Evolutionary conservation across 2,797 vertebrate genomes (phyloP).

Genomic region (Pteropus rufus): DNA sequence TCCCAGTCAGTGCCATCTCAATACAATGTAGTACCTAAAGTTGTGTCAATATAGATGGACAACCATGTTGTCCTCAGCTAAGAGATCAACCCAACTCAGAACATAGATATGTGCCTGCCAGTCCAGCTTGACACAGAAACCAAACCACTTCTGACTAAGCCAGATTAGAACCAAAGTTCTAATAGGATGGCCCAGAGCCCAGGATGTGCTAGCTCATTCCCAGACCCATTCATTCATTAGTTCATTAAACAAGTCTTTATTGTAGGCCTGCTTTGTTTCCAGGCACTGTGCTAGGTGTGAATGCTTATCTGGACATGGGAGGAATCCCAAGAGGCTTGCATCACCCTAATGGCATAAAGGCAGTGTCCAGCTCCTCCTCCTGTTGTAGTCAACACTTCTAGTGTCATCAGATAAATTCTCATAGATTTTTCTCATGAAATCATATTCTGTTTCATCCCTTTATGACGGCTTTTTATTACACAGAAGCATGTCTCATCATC

Average conservation of each 20-base stretch:
- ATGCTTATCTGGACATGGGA: not conserved
- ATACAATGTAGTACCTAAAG: not conserved
- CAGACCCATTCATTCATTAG: not conserved
- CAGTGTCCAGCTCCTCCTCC: not conserved
- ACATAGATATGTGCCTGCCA: not conserved
- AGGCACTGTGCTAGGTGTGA: not conserved
- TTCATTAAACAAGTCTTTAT: not conserved
- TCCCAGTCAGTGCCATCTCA: not conserved
- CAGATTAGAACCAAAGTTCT: not conserved
- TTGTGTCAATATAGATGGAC: not conserved
- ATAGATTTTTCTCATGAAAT: constrained; percentile 28
- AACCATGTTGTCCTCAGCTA: not conserved
- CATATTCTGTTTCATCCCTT: not conserved
- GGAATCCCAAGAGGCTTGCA: not conserved
- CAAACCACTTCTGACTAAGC: not conserved
- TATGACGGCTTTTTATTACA: not conserved
- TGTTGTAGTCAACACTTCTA: not conserved
- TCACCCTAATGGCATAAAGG: not conserved
- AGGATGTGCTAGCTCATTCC: not conserved
- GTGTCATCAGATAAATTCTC: not conserved
- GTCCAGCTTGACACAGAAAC: not conserved
- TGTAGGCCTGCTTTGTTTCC: not conserved
- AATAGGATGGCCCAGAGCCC: not conserved
- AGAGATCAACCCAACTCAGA: not conserved
- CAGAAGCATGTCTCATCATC: not conserved